Evolutionary conservation across 2,797 vertebrate species (phyloP), one percentile per base, ranked within the genome.

Genomic region (Sparidentex hasta): DNA sequence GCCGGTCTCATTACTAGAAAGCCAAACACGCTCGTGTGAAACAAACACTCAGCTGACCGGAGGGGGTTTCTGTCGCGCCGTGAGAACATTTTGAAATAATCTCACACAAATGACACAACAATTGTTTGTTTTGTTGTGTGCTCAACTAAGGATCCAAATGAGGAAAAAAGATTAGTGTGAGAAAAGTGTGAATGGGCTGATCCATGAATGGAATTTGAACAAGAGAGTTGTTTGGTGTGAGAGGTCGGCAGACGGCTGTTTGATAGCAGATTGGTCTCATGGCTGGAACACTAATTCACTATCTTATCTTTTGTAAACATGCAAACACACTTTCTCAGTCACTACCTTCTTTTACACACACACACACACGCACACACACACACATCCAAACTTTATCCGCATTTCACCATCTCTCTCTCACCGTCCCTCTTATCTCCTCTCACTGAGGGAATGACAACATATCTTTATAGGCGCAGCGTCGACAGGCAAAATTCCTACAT

Each of bases 11-110:
- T 92, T 91, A 89, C 87, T 78, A 46, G 62, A 90, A 90, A 90
- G 80, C 91, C 87, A 88, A 90, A 87, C 86, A 88, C 13, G 83
- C 75, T 88, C 84, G 84, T 75, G 85, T 87, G 92, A 92, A 90
- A 91, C 84, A 81, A 90, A 91, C 90, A 80, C 78, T 75, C n/a
- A 76, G 71, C 11, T 27, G 69, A 71, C 81, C 27, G 14, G 47
- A 46, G 27, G 27, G 38, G 56, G 5, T 85, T 90, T 33, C 91
- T 82, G 87, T 91, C 1, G 7, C 63, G 50, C 14, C 77, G 84
- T 91, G 90, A 91, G 88, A 92, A 93, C 87, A 84, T 88, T 87
- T 87, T 65, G 76, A 84, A 86, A 65, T 90, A 91, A 93, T 93
- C 91, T 90, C 65, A 55, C 46, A 51, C 38, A 65, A 78, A 52